Percentiles rank a stretch among this genome's conserved stretches.
These are phyloP conservation scores for Periophthalmodon schlosseri DNA, from an alignment of 2,113 vertebrate species.

Conservation along the genomic window DNA sequence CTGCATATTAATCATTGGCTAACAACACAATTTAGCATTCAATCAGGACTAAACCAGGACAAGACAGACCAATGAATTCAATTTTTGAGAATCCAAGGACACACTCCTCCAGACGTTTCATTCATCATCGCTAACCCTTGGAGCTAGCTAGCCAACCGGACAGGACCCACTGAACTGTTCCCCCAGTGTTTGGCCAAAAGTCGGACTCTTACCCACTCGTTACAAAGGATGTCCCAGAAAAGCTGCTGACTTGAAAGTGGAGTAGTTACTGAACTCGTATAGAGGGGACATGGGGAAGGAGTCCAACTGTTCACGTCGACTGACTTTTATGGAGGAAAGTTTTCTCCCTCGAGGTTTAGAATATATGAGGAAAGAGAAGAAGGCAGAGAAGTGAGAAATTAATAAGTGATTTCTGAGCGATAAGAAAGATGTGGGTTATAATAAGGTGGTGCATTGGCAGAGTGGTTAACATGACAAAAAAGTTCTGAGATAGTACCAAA, in stretches of 20 bases:
- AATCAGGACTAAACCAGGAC: no score
- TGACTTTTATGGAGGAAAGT: conserved; percentile 30
- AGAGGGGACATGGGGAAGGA: conserved; percentile 12
- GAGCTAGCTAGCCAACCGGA: conserved; percentile 20
- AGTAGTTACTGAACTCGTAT: conserved; percentile 19
- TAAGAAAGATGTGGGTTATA: no score
- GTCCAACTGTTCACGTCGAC: conserved; percentile 16
- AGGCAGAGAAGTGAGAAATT: conserved; percentile 35
- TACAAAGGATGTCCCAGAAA: conserved; percentile 48
- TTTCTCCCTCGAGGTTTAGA: conserved; percentile 28
- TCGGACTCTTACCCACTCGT: conserved; percentile 18
- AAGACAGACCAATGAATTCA: no score
- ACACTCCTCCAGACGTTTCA: conserved; percentile 31
- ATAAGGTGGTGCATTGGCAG: no score
- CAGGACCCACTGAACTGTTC: conserved; percentile 25
- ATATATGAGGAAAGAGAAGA: conserved; percentile 34
- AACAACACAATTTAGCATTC: no score
- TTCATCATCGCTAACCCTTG: conserved; percentile 54
- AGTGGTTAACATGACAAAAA: no score
- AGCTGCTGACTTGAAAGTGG: conserved; percentile 21
- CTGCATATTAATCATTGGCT: no score
- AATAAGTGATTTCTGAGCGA: conserved; percentile 21
- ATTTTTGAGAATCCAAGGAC: neutral
- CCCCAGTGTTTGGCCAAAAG: conserved; percentile 6
- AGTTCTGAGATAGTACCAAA: no score